Conservation (phyloP, 2,888 invertebrate species). For the Ophraella communa region DNA sequence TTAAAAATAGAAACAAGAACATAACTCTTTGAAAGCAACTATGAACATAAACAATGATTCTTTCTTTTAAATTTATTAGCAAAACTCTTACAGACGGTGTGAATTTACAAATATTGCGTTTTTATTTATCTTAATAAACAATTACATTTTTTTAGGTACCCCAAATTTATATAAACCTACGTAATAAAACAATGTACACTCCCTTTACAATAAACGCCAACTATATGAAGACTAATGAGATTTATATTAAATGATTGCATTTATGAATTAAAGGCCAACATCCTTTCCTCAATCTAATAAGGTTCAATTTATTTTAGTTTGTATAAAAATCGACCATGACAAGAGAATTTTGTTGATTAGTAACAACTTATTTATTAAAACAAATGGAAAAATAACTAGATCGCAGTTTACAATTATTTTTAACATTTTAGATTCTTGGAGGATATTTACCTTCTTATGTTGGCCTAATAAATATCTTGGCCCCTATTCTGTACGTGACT, state of each 20-base stretch:
- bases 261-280: conserved; percentile 2
- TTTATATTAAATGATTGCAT: conserved; percentile 8
- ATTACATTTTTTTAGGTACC: no score
- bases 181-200: neutral
- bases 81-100: no score
- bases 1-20: conserved; percentile 14
- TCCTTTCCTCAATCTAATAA: conserved; percentile 1
- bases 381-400: conserved; percentile 5
- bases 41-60: neutral
- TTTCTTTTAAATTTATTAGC: neutral
- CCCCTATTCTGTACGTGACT: conserved; percentile 52
- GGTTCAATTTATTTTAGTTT: conserved; percentile 1
- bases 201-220: neutral
- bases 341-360: neutral
- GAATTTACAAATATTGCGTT: no score
- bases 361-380: neutral
- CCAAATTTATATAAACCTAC: neutral
- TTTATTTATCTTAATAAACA: no score
- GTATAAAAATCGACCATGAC: neutral
- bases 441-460: conserved; percentile 50
- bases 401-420: neutral
- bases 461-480: no score
- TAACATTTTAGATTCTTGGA: conserved; percentile 28
- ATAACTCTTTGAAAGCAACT: conserved; percentile 6
- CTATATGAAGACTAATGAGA: conserved; percentile 16